These are phyloP conservation scores for Plebejus argus DNA, from an alignment of 2,888 invertebrate genomes.

Conservation along the genomic window DNA sequence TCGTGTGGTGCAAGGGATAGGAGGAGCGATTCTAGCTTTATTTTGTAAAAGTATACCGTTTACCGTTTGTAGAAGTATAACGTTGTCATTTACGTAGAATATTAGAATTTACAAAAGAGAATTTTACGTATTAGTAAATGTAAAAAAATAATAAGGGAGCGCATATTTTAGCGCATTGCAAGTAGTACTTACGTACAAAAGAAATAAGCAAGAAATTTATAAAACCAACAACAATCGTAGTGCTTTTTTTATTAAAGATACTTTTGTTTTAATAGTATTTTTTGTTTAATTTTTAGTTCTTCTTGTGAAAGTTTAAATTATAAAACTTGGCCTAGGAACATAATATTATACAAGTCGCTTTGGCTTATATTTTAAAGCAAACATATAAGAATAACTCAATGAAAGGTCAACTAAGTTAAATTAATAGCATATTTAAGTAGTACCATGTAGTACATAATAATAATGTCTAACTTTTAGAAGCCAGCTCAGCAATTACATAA, in stretches of 20 bases:
- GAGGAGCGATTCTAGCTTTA: slow-evolving; percentile 33
- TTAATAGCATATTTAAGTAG: slow-evolving; percentile 58
- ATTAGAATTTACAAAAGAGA: not conserved
- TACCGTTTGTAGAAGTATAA: no score
- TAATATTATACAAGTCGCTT: slow-evolving; percentile 37
- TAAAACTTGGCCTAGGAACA: not conserved
- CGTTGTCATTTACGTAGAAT: no score
- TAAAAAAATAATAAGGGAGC: no score
- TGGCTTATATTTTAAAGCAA: slow-evolving; percentile 45
- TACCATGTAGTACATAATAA: slow-evolving; percentile 38
- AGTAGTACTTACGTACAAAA: no score
- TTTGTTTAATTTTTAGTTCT: no score
- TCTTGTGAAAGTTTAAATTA: no score
- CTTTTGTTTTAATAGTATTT: no score
- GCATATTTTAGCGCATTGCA: no score
- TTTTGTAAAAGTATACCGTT: not conserved
- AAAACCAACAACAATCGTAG: no score
- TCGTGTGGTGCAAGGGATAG: slow-evolving; percentile 53
- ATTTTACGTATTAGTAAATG: not conserved
- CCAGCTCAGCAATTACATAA: not conserved
- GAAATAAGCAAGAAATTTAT: no score
- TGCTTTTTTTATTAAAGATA: no score
- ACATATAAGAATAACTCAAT: slow-evolving; percentile 52
- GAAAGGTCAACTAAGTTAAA: slow-evolving; percentile 68
- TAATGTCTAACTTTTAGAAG: not conserved